Percentiles rank a stretch among this genome's conserved stretches.
Conservation (phyloP, 1,140 invertebrate genomes). For the Calephelis virginiensis region DNA sequence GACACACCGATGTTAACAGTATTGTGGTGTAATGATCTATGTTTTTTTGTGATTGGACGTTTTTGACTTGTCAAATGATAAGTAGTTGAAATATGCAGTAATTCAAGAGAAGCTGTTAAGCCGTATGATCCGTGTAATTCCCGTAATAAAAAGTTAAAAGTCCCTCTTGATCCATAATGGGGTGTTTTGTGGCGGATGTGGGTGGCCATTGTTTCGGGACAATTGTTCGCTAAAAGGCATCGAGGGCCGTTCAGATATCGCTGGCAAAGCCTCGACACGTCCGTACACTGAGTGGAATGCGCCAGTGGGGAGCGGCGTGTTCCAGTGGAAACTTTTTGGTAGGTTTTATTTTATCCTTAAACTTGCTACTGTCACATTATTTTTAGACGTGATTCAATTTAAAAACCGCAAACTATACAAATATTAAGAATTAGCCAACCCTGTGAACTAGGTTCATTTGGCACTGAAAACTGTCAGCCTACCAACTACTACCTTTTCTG, state of each 20-base stretch:
- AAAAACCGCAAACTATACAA: too few species aligned
- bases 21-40: too few species aligned
- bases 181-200: slow-evolving; percentile 28
- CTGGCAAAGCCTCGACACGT: slow-evolving; percentile 29
- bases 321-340: neutral
- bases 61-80: too few species aligned
- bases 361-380: too few species aligned
- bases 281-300: slow-evolving; percentile 17
- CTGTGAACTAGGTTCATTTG: too few species aligned
- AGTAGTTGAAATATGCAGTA: too few species aligned
- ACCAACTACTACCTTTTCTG: too few species aligned
- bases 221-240: slow-evolving; percentile 42
- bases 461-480: too few species aligned
- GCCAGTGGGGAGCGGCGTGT: neutral
- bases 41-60: too few species aligned
- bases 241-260: slow-evolving; percentile 44
- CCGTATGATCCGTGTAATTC: neutral
- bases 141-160: slow-evolving; percentile 19
- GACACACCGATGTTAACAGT: too few species aligned
- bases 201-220: slow-evolving; percentile 44
- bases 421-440: too few species aligned
- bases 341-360: neutral
- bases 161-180: slow-evolving; percentile 17
- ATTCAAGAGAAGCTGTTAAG: neutral
- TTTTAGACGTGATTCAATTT: too few species aligned